Evolutionary conservation across 2,113 vertebrate species (phyloP).

Genomic region (Phrynosoma blainvillii): DNA sequence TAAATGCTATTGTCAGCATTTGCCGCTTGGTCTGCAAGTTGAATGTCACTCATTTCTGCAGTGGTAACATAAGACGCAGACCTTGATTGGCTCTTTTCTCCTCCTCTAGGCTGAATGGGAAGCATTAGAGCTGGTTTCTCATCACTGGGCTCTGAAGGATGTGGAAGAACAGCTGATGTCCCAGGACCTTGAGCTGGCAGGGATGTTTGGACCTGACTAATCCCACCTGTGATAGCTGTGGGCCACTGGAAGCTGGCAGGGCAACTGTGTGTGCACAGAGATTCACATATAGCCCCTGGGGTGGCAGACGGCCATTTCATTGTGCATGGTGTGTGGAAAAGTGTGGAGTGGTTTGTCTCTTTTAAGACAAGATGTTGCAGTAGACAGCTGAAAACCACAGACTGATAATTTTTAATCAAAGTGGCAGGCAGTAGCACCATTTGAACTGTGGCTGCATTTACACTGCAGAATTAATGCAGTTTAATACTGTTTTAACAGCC

Average conservation of each 20-base stretch:
- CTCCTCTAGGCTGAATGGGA: slow-evolving; percentile 84
- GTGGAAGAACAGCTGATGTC: slow-evolving; percentile 84
- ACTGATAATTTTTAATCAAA: not conserved
- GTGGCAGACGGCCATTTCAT: not conserved
- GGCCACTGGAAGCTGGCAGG: too few species aligned
- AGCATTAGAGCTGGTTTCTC: slow-evolving; percentile 84
- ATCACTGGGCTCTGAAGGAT: slow-evolving; percentile 83
- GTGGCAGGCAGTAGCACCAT: not conserved
- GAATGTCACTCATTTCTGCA: too few species aligned
- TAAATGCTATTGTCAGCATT: not conserved
- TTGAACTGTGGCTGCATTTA: not conserved
- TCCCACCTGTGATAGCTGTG: not conserved
- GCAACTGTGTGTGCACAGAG: not conserved
- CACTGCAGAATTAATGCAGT: too few species aligned
- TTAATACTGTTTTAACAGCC: too few species aligned
- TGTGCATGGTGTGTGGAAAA: slow-evolving; percentile 24
- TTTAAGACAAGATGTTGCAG: not conserved
- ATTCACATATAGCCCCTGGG: not conserved
- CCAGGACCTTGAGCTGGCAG: slow-evolving; percentile 75
- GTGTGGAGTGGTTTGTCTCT: not conserved
- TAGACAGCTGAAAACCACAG: not conserved
- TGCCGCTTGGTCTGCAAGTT: not conserved
- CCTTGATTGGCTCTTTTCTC: not conserved
- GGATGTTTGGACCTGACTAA: slow-evolving; percentile 33
- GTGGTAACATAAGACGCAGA: too few species aligned